phyloP scores from a whole-genome alignment of 2,797 vertebrate species.

The Spatula clypeata region DNA sequence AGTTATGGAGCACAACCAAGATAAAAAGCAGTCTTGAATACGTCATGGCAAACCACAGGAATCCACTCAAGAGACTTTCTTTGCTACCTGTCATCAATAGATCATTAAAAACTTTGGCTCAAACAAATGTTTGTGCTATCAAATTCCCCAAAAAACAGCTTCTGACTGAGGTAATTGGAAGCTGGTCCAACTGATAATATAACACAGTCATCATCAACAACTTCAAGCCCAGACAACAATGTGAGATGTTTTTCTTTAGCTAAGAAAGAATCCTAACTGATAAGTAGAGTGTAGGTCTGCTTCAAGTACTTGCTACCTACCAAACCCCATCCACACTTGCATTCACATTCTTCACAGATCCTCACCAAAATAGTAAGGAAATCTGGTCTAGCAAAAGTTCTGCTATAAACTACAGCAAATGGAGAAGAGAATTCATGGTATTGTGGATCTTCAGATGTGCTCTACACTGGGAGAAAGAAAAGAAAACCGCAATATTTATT shows the following conservation, averaged over 20 bases:
- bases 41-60: not conserved
- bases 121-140: not conserved
- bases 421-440: not conserved
- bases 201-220: not conserved
- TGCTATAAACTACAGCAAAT: not conserved
- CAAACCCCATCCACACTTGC: not conserved
- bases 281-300: not conserved
- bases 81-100: constrained; percentile 23
- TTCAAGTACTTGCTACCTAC: not conserved
- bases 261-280: not conserved
- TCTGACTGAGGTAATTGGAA: constrained; percentile 50
- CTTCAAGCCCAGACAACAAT: not conserved
- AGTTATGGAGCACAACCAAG: not conserved
- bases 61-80: not conserved
- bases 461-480: not conserved
- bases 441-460: not conserved
- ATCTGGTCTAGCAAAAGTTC: not conserved
- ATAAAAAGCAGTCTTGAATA: not conserved
- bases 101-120: constrained; percentile 44
- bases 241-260: not conserved
- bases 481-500: not conserved
- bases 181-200: constrained; percentile 34
- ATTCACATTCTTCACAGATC: not conserved
- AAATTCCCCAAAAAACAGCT: constrained; percentile 13
- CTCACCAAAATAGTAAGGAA: not conserved